Base-by-base conservation (phyloP, 2,113 vertebrate species). In the Brachionichthys hirsutus region DNA sequence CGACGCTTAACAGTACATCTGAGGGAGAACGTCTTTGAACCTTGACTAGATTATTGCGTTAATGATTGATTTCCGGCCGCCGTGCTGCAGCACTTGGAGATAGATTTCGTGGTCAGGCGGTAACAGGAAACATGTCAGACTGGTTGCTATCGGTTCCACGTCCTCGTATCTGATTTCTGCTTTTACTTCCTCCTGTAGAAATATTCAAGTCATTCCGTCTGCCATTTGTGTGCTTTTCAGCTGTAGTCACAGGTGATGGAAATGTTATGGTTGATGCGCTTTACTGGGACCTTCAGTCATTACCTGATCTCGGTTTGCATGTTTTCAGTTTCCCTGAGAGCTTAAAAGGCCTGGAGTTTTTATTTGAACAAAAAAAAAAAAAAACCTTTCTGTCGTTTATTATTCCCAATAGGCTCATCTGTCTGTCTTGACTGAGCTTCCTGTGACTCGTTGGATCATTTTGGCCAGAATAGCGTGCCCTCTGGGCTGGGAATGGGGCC, bases 101-200 rank as follows among this genome's bases (percentile, higher is more conserved):
- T 67, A 0, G 46, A 45, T 52, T 72, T 54, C 12, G 13, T 47
- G 1, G 2, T 38, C 61, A 18, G 17, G 34, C 22, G 12, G 18
- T 42, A 35, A 80, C 66, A 76, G 67, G 58, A 70, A 80, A 68
- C 12, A 0, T 34, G 38, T 67, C 16, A 62, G 20, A 40, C 51
- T 50, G 11, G 10, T 59, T 46, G 20, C 36, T 64, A 70, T 72
- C 47, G 49, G 45, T 10, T 58, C 54, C 20, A 38, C 36, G 41
- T 59, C 43, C 52, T 57, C 38, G 69, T 53, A 77, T 71, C 60
- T 41, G 58, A 67, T 67, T 60, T 51, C 41, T 57, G 30, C 57
- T 68, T 73, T 75, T 70, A 82, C 71, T 86, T 87, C 77, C 77
- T 75, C 60, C 15, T 69, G 14, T 20, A 38, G 36, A 10, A 12